Percentiles rank a stretch among this genome's conserved stretches.
Evolutionary conservation across 1,140 invertebrate species (phyloP).

Genomic region (Venturia canescens): DNA sequence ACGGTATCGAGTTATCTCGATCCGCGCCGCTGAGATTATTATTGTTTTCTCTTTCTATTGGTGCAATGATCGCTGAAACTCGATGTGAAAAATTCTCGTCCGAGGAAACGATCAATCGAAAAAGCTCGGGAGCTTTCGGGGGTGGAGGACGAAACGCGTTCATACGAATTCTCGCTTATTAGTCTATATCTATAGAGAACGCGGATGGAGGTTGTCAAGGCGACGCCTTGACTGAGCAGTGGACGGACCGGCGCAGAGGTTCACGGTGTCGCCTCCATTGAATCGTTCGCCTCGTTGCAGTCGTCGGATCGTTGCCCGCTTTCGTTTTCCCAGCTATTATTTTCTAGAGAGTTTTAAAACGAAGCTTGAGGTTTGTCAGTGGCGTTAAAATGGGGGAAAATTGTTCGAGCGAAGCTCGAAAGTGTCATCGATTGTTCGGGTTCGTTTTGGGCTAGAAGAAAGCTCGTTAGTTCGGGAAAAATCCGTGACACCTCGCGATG

Average conservation of each 20-base stretch:
- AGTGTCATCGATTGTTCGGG: too few relatives aligned
- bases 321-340: background rate
- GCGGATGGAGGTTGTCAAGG: constrained; percentile 11
- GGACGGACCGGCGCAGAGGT: constrained; percentile 57
- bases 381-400: background rate
- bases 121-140: constrained; percentile 7
- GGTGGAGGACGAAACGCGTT: background rate
- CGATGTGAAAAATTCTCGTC: background rate
- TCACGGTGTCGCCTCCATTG: constrained; percentile 45
- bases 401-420: too few relatives aligned
- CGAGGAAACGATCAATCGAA: background rate
- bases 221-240: constrained; percentile 8
- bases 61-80: background rate
- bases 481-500: too few relatives aligned
- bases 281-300: background rate
- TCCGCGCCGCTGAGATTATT: too few relatives aligned
- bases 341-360: background rate
- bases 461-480: too few relatives aligned
- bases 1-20: background rate
- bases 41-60: too few relatives aligned
- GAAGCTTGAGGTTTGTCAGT: background rate
- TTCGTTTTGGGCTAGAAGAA: too few relatives aligned
- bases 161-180: background rate
- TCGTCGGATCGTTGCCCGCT: background rate
- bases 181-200: background rate